phyloP scores from a whole-genome alignment of 2,113 vertebrate genomes.

The Lichenostomus cassidix region DNA sequence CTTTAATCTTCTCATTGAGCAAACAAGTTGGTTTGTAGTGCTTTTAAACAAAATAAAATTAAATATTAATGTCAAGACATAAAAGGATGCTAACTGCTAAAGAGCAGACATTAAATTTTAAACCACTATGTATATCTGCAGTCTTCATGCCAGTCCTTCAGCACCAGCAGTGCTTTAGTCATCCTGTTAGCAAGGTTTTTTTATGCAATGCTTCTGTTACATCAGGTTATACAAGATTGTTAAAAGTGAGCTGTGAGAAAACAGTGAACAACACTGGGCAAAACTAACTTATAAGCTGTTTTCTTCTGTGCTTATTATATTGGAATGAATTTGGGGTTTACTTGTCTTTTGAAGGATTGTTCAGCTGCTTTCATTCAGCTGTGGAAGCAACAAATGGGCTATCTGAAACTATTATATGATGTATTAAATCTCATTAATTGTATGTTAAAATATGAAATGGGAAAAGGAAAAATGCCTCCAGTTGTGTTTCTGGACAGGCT shows the following conservation, averaged over 20 bases:
- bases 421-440: neutral
- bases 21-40: constrained; percentile 34
- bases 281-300: neutral
- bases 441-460: neutral
- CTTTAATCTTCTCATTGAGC: constrained; percentile 49
- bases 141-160: neutral
- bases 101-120: constrained; percentile 45
- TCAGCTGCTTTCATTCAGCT: neutral
- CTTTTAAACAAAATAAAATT: constrained; percentile 49
- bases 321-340: neutral
- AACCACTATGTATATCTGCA: neutral
- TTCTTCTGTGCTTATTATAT: neutral
- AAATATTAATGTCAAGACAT: constrained; percentile 46
- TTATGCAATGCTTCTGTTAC: neutral
- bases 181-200: neutral
- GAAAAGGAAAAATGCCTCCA: neutral
- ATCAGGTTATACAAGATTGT: neutral
- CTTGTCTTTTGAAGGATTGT: neutral
- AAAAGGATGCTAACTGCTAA: constrained; percentile 34
- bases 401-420: neutral
- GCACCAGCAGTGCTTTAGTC: neutral
- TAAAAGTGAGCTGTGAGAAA: neutral
- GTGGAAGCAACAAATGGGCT: neutral
- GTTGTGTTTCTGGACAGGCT: neutral
- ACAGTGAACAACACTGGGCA: neutral